Evolutionary conservation across 2,888 invertebrate species (phyloP).

Genomic region (Argyresthia goedartella): DNA sequence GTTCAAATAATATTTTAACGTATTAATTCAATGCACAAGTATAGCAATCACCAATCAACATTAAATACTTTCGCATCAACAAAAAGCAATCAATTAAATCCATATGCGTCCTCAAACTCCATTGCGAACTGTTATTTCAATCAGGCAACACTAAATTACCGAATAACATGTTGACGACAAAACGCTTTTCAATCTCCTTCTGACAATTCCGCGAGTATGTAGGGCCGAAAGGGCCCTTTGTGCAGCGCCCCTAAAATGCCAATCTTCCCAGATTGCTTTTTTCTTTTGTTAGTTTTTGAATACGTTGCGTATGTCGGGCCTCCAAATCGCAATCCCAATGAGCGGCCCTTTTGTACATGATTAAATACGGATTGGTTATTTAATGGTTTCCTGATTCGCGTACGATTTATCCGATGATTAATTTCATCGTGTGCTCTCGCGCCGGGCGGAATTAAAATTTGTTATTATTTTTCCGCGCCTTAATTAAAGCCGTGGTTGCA

Average conservation of each 20-base stretch:
- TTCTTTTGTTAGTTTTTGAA: constrained; percentile 68
- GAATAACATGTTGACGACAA: constrained; percentile 68
- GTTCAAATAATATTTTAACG: no score
- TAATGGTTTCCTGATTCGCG: constrained; percentile 61
- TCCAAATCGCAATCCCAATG: constrained; percentile 28
- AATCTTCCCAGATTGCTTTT: constrained; percentile 69
- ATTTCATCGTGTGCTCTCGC: constrained; percentile 60
- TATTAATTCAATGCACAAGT: no score
- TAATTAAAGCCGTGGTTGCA: no score
- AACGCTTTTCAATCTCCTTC: constrained; percentile 61
- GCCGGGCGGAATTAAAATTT: constrained; percentile 18
- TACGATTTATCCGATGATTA: constrained; percentile 57
- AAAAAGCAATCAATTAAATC: constrained; percentile 41
- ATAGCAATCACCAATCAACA: not conserved
- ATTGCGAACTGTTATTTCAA: constrained; percentile 41
- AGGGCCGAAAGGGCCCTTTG: constrained; percentile 26
- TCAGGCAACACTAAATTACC: constrained; percentile 67
- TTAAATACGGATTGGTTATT: constrained; percentile 68
- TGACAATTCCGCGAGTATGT: constrained; percentile 43
- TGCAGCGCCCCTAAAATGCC: constrained; percentile 56
- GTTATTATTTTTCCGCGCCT: no score
- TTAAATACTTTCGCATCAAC: constrained; percentile 6
- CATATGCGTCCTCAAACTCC: constrained; percentile 48
- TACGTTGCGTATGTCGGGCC: constrained; percentile 48
- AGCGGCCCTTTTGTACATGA: constrained; percentile 59